These are phyloP conservation scores for Pipistrellus pygmaeus DNA, from an alignment of 2,797 vertebrate species.

Conservation along the genomic window DNA sequence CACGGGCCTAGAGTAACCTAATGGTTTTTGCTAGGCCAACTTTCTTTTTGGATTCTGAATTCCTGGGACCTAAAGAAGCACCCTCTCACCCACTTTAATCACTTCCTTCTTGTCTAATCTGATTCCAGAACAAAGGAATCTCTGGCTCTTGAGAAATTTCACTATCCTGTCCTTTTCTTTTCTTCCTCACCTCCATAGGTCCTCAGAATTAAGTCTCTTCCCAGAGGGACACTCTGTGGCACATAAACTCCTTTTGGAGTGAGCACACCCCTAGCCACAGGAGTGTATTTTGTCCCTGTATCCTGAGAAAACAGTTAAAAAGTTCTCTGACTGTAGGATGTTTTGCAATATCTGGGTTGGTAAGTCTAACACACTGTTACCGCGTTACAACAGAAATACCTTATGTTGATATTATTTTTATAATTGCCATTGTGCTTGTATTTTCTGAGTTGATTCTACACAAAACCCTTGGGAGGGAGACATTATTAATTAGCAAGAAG, in stretches of 20 bases:
- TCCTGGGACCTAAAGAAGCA: neutral
- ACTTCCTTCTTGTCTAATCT: neutral
- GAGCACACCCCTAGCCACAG: neutral
- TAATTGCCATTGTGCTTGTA: neutral
- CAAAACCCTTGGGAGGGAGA: neutral
- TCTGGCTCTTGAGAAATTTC: neutral
- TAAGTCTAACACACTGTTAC: neutral
- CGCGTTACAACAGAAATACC: neutral
- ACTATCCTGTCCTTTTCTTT: neutral
- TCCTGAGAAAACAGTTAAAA: neutral
- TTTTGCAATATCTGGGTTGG: neutral
- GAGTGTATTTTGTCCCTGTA: neutral
- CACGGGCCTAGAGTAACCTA: neutral
- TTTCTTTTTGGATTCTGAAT: neutral
- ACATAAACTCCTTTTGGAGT: neutral
- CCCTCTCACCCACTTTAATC: neutral
- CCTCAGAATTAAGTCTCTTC: neutral
- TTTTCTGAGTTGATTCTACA: constrained; percentile 38
- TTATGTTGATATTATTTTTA: constrained; percentile 42
- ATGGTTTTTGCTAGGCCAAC: neutral
- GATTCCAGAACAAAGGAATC: neutral
- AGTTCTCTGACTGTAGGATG: neutral
- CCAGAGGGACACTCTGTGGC: neutral
- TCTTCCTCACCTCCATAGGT: neutral
- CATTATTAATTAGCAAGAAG: constrained; percentile 52